Percentiles rank a stretch among this genome's conserved stretches.
phyloP scores from a whole-genome alignment of 1,140 invertebrate species.

The Drosophila lowei region DNA sequence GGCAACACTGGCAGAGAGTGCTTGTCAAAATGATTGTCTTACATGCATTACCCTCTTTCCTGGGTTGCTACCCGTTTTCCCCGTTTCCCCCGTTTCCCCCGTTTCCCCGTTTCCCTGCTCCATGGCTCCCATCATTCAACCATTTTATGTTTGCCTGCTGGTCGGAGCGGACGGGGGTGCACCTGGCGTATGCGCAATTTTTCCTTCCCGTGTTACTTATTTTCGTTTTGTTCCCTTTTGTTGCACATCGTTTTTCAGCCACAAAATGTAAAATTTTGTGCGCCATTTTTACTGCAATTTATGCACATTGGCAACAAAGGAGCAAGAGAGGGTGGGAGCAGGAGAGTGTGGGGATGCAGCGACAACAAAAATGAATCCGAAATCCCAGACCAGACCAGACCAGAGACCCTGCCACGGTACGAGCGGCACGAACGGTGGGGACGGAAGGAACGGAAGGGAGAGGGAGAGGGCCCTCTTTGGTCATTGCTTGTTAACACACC shows the following conservation, averaged over 20 bases:
- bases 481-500: constrained; percentile 81
- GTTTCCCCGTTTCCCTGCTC: not conserved
- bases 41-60: constrained; percentile 70
- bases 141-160: constrained; percentile 32
- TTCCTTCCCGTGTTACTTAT: constrained; percentile 60
- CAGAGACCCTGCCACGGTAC: not conserved
- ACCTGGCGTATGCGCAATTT: constrained; percentile 79
- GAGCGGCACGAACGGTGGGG: not conserved
- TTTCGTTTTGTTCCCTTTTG: constrained; percentile 48
- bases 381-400: constrained; percentile 54
- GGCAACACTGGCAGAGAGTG: constrained; percentile 34
- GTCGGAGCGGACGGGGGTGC: constrained; percentile 18
- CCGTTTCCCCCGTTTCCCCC: not conserved
- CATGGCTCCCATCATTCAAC: constrained; percentile 31
- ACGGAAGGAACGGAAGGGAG: no score
- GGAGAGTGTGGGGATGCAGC: constrained; percentile 8
- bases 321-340: not conserved
- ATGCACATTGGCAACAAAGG: constrained; percentile 53
- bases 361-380: constrained; percentile 43
- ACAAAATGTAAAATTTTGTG: constrained; percentile 60
- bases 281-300: constrained; percentile 79
- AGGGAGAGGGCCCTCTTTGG: constrained; percentile 54
- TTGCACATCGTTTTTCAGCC: constrained; percentile 79
- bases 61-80: constrained; percentile 5
- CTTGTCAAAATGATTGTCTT: constrained; percentile 79